Percentiles rank a stretch among this genome's conserved stretches.
These are phyloP conservation scores for Benitochromis conjunctus DNA, from an alignment of 2,113 vertebrate genomes.

Conservation along the genomic window DNA sequence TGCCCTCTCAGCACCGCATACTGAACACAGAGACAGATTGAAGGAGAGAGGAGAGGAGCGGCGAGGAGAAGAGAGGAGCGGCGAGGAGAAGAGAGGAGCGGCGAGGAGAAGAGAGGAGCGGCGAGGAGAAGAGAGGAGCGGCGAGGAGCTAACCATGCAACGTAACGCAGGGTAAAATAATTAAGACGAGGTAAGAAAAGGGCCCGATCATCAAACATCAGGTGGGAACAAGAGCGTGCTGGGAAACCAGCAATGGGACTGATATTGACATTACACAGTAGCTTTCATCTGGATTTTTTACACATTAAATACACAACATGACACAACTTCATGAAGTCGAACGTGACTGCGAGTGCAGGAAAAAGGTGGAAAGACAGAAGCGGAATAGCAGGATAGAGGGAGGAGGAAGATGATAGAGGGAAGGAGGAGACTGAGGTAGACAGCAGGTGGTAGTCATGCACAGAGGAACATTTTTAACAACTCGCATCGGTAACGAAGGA, in stretches of 20 bases:
- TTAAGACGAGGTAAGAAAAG: slow-evolving; percentile 63
- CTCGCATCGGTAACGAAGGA: neutral
- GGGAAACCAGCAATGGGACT: neutral
- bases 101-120: neutral
- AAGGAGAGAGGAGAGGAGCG: neutral
- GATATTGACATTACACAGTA: slow-evolving; percentile 44
- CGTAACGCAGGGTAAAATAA: slow-evolving; percentile 73
- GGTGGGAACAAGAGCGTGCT: neutral
- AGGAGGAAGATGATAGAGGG: neutral
- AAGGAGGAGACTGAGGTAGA: slow-evolving; percentile 51
- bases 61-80: neutral
- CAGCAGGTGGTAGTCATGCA: slow-evolving; percentile 69
- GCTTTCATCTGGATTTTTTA: slow-evolving; percentile 77
- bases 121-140: neutral
- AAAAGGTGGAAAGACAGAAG: slow-evolving; percentile 31
- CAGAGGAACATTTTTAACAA: slow-evolving; percentile 52
- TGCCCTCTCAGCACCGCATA: slow-evolving; percentile 96
- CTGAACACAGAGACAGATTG: slow-evolving; percentile 76
- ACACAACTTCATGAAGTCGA: slow-evolving; percentile 73
- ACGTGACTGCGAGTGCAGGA: slow-evolving; percentile 23
- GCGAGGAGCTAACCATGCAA: neutral
- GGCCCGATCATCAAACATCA: neutral
- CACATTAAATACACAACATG: slow-evolving; percentile 78
- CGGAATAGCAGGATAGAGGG: neutral
- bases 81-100: neutral